Conservation (phyloP, 2,113 vertebrate species). For the Toxotes chatareus region DNA sequence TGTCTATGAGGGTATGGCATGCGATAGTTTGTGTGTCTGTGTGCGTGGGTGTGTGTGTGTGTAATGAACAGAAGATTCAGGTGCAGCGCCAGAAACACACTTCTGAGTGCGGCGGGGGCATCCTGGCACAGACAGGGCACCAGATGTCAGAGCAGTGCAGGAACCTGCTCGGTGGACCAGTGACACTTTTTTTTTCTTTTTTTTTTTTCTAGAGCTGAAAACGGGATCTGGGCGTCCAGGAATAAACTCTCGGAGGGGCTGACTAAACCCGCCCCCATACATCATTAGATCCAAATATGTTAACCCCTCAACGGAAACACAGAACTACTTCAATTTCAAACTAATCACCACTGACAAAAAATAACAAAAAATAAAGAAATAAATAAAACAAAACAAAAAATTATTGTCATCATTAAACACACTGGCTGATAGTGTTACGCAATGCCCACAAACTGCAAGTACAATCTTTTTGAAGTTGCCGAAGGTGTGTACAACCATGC, state of each 20-base stretch:
- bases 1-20: conserved; percentile 19
- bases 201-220: conserved; percentile 66
- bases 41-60: conserved; percentile 51
- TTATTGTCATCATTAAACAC: not conserved
- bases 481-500: not conserved
- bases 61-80: conserved; percentile 75
- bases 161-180: conserved; percentile 82
- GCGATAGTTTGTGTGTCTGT: conserved; percentile 33
- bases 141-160: conserved; percentile 85
- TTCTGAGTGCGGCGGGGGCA: conserved; percentile 77
- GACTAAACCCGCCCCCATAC: conserved; percentile 63
- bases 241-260: conserved; percentile 81
- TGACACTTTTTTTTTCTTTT: conserved; percentile 77
- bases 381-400: not conserved
- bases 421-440: not conserved
- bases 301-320: conserved; percentile 30
- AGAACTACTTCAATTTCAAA: conserved; percentile 20
- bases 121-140: conserved; percentile 85
- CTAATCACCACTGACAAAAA: conserved; percentile 16
- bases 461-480: not conserved
- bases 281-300: conserved; percentile 62
- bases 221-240: conserved; percentile 73
- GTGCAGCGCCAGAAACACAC: conserved; percentile 76
- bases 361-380: no score
- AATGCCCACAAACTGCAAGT: not conserved